These are phyloP conservation scores for Malurus cyaneus DNA, from an alignment of 2,113 vertebrate genomes.

Conservation along the genomic window DNA sequence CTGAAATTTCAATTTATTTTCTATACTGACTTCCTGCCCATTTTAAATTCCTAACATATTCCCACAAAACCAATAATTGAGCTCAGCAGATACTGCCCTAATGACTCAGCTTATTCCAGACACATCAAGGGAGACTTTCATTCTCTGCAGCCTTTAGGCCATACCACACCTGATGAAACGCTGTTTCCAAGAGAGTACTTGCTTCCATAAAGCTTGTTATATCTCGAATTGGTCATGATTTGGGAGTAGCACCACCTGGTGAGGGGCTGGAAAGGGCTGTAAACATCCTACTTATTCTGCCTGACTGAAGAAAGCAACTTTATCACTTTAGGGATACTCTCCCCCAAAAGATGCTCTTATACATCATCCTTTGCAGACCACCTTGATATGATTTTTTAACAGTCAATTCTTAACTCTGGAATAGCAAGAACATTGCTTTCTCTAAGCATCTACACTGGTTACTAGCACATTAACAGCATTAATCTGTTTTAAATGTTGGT, in stretches of 20 bases:
- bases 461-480: not conserved
- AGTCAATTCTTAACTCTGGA: not conserved
- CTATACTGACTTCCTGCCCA: not conserved
- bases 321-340: not conserved
- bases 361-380: not conserved
- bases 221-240: not conserved
- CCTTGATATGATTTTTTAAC: not conserved
- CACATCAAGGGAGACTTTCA: not conserved
- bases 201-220: not conserved
- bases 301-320: not conserved
- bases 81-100: not conserved
- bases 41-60: not conserved
- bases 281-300: not conserved
- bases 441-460: not conserved
- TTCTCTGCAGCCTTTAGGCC: not conserved
- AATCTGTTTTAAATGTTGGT: not conserved
- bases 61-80: not conserved
- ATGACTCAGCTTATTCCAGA: constrained; percentile 10
- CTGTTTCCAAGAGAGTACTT: not conserved
- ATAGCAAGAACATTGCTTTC: not conserved
- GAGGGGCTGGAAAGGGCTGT: not conserved
- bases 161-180: not conserved
- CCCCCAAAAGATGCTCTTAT: not conserved
- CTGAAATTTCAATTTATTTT: constrained; percentile 15
- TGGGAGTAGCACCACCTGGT: not conserved